Evolutionary conservation across 2,113 vertebrate species (phyloP), one percentile per base, ranked within the genome.

Genomic region (Platanista minor): DNA sequence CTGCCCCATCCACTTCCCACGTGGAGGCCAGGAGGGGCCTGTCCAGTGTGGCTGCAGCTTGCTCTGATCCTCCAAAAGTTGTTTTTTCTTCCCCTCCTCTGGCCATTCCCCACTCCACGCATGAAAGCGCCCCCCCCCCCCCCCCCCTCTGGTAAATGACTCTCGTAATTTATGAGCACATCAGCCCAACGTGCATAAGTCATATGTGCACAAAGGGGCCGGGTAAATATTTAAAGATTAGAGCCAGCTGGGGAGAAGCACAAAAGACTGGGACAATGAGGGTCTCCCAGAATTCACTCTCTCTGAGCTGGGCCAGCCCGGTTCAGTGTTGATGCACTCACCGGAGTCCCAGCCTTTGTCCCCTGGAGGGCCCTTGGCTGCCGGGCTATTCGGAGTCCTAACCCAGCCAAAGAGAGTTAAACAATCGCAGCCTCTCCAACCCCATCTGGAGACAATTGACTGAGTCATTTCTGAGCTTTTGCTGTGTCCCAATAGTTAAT

Each of bases 181-280:
- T 43, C 77, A 75, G 57, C 78, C 90, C 9, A 0, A 80, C 77
- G 83, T 83, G 92, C 96, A 4, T 86, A 95, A 97, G 96, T 97
- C 94, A 87, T n/a, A 74, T 2, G 17, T 17, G 83, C 75, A 98
- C 96, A 97, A 97, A 95, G 61, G 59, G 41, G 61, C 90, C 89
- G 85, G 97, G 98, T 98, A 98, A 98, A 98, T 98, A 97, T 98
- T 98, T 98, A 98, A 97, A 98, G 97, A 97, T 90, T 86, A 95
- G 93, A 95, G 96, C 97, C 97, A 93, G 96, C 92, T 96, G 82
- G 89, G 78, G 74, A 78, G 36, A 81, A 39, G 62, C 92, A 96
- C 93, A 97, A 97, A 98, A 74, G 94, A 20, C 88, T 2, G 39
- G 77, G 80, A 97, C 93, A 97, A 97, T 91, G 57, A 43, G 61